A percentile compares a stretch with the other conserved stretches of the same genome.
Conservation (phyloP, 2,888 invertebrate genomes). For the Hylaea fasciaria region DNA sequence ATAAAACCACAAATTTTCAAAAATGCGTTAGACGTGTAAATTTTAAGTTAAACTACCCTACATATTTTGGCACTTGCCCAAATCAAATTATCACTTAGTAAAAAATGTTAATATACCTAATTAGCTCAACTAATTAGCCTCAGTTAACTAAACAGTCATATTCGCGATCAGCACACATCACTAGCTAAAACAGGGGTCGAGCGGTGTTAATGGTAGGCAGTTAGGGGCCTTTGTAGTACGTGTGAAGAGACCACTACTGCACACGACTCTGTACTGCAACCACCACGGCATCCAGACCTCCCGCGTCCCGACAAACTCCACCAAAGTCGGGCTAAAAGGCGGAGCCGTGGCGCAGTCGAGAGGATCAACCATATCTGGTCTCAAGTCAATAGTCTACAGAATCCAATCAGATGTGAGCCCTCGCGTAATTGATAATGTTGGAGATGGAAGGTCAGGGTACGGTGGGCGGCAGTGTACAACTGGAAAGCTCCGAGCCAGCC, state of each 20-base stretch:
- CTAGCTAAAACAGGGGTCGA: slow-evolving; percentile 66
- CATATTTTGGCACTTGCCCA: too few species aligned
- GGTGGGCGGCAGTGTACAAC: slow-evolving; percentile 44
- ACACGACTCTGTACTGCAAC: slow-evolving; percentile 59
- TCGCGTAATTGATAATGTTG: slow-evolving; percentile 37
- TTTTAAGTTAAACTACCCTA: too few species aligned
- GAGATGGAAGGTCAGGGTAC: slow-evolving; percentile 40
- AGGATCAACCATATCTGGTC: slow-evolving; percentile 54
- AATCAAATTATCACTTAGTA: background rate
- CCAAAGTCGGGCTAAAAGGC: background rate
- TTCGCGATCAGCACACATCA: slow-evolving; percentile 53
- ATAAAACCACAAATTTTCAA: too few species aligned
- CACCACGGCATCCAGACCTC: slow-evolving; percentile 44
- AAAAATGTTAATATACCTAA: slow-evolving; percentile 6
- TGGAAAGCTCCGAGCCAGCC: slow-evolving; percentile 44
- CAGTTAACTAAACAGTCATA: slow-evolving; percentile 13
- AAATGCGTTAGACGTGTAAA: too few species aligned
- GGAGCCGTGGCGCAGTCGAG: slow-evolving; percentile 17
- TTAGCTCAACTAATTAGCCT: slow-evolving; percentile 26
- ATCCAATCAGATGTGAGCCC: slow-evolving; percentile 59
- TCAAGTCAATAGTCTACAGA: slow-evolving; percentile 49
- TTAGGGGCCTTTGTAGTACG: slow-evolving; percentile 82
- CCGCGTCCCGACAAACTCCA: slow-evolving; percentile 30
- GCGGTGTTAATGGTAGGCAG: slow-evolving; percentile 82
- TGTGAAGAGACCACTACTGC: slow-evolving; percentile 81